A percentile compares a stretch with the other conserved stretches of the same genome.
These are phyloP conservation scores for Engraulis encrasicolus DNA, from an alignment of 2,113 vertebrate species.

Conservation along the genomic window DNA sequence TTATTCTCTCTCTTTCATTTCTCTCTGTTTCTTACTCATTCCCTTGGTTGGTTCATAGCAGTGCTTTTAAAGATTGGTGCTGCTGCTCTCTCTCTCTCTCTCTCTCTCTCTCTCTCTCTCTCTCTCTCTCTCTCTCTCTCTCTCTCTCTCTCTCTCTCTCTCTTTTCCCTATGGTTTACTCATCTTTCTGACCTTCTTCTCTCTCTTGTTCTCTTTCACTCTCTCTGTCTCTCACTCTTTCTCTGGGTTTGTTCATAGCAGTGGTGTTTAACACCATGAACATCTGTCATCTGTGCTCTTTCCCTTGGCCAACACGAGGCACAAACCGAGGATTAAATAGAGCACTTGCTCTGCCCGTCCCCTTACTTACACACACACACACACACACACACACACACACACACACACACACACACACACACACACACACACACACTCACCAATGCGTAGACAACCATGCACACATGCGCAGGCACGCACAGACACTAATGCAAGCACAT, in stretches of 20 bases:
- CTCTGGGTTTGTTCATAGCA: not conserved
- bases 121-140: not conserved
- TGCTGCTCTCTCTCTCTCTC: too few species aligned
- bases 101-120: not conserved
- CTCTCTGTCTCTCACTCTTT: not conserved
- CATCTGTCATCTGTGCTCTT: not conserved
- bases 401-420: not conserved
- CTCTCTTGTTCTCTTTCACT: not conserved
- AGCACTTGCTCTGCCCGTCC: not conserved
- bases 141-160: not conserved
- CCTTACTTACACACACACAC: not conserved
- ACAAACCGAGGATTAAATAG: not conserved
- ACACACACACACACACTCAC: not conserved
- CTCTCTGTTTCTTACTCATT: not conserved
- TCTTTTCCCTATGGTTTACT: not conserved
- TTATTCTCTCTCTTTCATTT: not conserved
- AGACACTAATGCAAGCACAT: not conserved
- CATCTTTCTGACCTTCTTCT: not conserved
- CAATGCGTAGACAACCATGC: too few species aligned
- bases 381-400: not conserved
- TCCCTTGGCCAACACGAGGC: constrained; percentile 1
- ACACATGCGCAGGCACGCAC: not conserved
- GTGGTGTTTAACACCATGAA: not conserved
- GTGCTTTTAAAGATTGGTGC: not conserved
- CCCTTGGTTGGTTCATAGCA: not conserved